Evolutionary conservation across 2,888 invertebrate species (phyloP), one percentile per base, ranked within the genome.

Genomic region (Bruchidius siliquastri): DNA sequence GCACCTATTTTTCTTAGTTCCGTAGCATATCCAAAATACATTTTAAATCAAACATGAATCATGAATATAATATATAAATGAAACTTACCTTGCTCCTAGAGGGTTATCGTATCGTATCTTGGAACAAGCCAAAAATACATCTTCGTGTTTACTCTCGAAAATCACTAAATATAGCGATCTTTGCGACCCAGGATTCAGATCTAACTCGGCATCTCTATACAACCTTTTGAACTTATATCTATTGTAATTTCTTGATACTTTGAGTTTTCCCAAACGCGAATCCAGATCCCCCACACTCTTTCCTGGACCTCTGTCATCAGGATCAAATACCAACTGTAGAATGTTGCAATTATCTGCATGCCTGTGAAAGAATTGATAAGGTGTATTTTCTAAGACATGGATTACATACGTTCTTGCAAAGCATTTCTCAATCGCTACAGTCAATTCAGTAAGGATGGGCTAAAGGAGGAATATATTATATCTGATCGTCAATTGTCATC

Each of bases 271-370:
- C 21, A 96, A 85, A 73, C 95, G 90, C 1, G 87, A 87, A 79
- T 95, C 94, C 76, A 97, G 86, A 83, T 96, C 96, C 0, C 96
- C 96, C 6, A 94, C 90, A 32, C 92, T 91, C 84, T 90, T 89
- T 0, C 91, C 92, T 20, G 89, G 87, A 2, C 84, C 86, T 71
- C 89, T 89, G 76, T 93, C 92, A 76, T 93, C 91, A 0, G 96
- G 96, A 87, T 96, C 95, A 81, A 95, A 96, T 0, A 96, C 91
- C 49, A 93, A 87, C 84, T 96, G 95, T 6, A 97, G 87, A 75
- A 94, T 93, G 84, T 96, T 93, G 84, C 97, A 97, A 81, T 94
- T 93, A 72, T 92, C 91, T 78, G 93, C 92, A 20, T 91, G 89
- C 76, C 91, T 49, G 49, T 49, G 18, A 49, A 49, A 13, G 13